Percentiles rank a stretch among this genome's conserved stretches.
Evolutionary conservation across 2,888 invertebrate genomes (phyloP).

Genomic region (Syrphus vitripennis): DNA sequence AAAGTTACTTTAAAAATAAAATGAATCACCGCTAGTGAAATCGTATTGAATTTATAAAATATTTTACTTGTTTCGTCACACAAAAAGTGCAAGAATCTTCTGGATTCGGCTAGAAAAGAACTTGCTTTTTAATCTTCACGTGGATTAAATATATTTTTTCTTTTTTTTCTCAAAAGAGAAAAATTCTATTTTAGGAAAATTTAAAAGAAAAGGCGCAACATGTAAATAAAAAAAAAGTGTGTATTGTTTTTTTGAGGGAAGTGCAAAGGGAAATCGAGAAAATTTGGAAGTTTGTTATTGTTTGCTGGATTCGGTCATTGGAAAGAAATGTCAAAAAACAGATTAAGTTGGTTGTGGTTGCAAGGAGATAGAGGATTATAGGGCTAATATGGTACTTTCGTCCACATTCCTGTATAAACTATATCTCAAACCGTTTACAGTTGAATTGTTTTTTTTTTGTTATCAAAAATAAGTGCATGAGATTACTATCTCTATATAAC

Average conservation of each 20-base stretch:
- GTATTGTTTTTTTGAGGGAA: not conserved
- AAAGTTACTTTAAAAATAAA: not conserved
- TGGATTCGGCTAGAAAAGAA: constrained; percentile 41
- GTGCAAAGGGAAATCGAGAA: constrained; percentile 36
- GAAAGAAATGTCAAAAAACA: constrained; percentile 22
- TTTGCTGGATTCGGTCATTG: constrained; percentile 46
- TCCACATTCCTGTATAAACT: too few species aligned
- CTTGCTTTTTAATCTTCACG: constrained; percentile 15
- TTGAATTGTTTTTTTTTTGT: too few species aligned
- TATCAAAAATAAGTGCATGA: too few species aligned
- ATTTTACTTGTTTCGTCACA: constrained; percentile 6
- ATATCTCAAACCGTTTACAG: too few species aligned
- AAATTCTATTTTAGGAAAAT: constrained; percentile 56
- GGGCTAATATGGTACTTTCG: too few species aligned
- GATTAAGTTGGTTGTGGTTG: not conserved
- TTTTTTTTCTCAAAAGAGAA: not conserved
- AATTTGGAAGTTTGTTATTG: constrained; percentile 49
- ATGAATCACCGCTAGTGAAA: constrained; percentile 41
- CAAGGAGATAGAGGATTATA: not conserved
- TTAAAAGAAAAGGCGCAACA: constrained; percentile 36
- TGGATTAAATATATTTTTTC: constrained; percentile 42
- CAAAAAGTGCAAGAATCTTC: constrained; percentile 50
- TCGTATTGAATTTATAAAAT: constrained; percentile 26
- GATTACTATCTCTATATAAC: too few species aligned
- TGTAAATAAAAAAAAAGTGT: constrained; percentile 50